Evolutionary conservation across 2,888 invertebrate genomes (phyloP), one percentile per base, ranked within the genome.

Genomic region (Lycia hirtaria): DNA sequence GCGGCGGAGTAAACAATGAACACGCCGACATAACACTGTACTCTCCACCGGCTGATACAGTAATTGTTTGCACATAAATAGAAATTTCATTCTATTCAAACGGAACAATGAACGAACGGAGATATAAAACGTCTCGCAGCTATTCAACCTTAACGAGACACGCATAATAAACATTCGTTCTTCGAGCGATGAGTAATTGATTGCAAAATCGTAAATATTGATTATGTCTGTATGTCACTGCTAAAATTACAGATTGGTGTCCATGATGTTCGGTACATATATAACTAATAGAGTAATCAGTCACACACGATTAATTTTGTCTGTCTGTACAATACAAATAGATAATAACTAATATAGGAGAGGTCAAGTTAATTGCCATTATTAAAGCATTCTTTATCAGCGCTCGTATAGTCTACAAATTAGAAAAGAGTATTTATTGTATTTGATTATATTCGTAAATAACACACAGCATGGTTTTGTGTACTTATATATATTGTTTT

Each of bases 401-500:
- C 47, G 33, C 38, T 51, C 30, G 37, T 49, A 54, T 52, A 33
- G 44, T 35, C 43, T 44, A 41, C 24, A 26, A 9, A 6, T 3
- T 17, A 35, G 38, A 17, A 48, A 17, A 28, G 15, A 28, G 14
- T 35, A 26, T 12, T 45, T 45, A 14, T 45, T 4, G 7, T 9
- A 22, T 10, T 4, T 20, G 4, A 15, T 9, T 10, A 33, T 9
- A 30, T 33, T 33, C 10, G 9, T 14, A 28, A 28, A 28, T 22
- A 47, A 33, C 35, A 33, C 22, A 37, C 37, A 37, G 63, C 63
- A 61, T 57, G 61, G 74, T 77, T 77, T 76, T 73, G 71, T 4
- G 12, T 24, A 24, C 4, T 33, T 9, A 76, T 77, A 69, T 76
- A 76, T 78, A 75, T 74, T 75, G 9, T 7, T 15, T 26, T 17